These are phyloP conservation scores for Chionomys nivalis DNA, from an alignment of 2,113 vertebrate species.

Conservation along the genomic window DNA sequence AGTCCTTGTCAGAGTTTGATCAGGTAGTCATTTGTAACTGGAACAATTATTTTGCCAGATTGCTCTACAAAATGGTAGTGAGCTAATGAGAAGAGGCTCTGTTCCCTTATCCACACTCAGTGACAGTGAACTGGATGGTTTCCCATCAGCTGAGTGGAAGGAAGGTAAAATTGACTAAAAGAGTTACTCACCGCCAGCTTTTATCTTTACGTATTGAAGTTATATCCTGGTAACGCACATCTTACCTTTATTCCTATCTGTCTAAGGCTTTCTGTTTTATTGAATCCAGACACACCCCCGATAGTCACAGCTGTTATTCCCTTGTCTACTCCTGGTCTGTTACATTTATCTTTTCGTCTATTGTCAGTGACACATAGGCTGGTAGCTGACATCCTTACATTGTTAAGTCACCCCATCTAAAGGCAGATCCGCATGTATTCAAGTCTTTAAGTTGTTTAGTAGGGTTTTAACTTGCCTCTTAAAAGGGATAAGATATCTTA, in stretches of 20 bases:
- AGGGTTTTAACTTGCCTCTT: conserved; percentile 31
- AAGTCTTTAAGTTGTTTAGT: conserved; percentile 18
- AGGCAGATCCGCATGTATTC: not conserved
- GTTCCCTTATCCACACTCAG: not conserved
- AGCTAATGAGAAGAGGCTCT: not conserved
- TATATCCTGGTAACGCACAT: not conserved
- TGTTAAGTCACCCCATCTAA: not conserved
- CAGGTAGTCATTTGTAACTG: not conserved
- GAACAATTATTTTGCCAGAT: not conserved
- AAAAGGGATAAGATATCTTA: not conserved
- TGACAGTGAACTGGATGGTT: not conserved
- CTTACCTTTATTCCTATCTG: not conserved
- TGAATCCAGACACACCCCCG: not conserved
- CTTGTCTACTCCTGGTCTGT: not conserved
- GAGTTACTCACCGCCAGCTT: not conserved
- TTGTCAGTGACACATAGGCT: not conserved
- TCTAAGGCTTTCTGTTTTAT: conserved; percentile 11
- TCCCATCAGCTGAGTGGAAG: not conserved
- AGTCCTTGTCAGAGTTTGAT: not conserved
- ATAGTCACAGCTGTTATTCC: not conserved
- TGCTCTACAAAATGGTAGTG: not conserved
- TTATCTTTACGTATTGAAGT: conserved; percentile 30
- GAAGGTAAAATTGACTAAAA: not conserved
- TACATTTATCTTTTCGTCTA: not conserved
- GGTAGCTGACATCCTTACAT: not conserved